Evolutionary conservation across 2,888 invertebrate species (phyloP).

Genomic region (Himalopsyche tibetana): DNA sequence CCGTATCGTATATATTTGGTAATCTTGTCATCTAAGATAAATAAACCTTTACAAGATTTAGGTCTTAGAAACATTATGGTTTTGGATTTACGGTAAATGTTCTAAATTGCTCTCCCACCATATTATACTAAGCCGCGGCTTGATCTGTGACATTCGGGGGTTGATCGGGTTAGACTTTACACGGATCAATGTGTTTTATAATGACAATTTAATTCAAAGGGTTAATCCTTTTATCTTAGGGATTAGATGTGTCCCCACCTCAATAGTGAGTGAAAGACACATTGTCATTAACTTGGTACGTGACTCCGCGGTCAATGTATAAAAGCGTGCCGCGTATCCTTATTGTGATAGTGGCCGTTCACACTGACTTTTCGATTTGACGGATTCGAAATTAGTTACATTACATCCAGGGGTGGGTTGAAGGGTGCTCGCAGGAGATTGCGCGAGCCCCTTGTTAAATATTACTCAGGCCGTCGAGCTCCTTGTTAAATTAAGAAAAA

Average conservation of each 20-base stretch:
- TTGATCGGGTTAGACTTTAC: not conserved
- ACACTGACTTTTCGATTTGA: too few relatives aligned
- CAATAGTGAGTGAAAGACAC: not conserved
- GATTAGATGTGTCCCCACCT: not conserved
- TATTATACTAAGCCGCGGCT: not conserved
- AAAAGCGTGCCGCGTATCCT: too few relatives aligned
- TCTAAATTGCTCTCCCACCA: not conserved
- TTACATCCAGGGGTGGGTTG: too few relatives aligned
- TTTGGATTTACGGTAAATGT: conserved; percentile 6
- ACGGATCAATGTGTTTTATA: conserved; percentile 31
- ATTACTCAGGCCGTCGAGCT: too few relatives aligned
- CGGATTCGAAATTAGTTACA: too few relatives aligned
- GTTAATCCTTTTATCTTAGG: not conserved
- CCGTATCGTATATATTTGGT: too few relatives aligned
- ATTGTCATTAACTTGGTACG: conserved; percentile 9
- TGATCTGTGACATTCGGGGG: conserved; percentile 6
- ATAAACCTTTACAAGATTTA: not conserved
- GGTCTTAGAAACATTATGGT: not conserved
- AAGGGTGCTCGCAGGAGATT: too few relatives aligned
- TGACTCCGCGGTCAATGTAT: not conserved
- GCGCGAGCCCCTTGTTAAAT: too few relatives aligned
- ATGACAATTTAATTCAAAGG: conserved; percentile 26
- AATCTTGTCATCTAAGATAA: not conserved
- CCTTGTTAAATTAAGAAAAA: too few relatives aligned
- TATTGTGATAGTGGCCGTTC: too few relatives aligned